phyloP scores from a whole-genome alignment of 2,888 invertebrate genomes.

The Microplitis deprimator region DNA sequence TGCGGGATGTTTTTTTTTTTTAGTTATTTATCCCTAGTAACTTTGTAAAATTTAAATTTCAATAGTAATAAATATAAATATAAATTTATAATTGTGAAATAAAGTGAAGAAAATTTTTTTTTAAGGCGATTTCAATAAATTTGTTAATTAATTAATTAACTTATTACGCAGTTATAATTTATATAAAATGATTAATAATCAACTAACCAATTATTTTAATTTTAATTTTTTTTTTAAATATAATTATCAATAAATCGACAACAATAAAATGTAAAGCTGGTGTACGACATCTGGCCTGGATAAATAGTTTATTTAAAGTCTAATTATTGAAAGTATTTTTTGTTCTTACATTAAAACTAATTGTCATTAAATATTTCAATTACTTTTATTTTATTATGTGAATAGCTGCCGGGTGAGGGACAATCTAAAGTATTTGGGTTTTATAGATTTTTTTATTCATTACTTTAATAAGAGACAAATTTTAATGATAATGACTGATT shows the following conservation, averaged over 20 bases:
- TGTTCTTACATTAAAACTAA: background rate
- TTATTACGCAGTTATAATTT: conserved; percentile 46
- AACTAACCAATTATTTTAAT: conserved; percentile 4
- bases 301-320: background rate
- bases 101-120: background rate
- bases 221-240: conserved; percentile 29
- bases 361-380: conserved; percentile 10
- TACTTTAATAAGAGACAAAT: conserved; percentile 49
- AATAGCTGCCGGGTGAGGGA: conserved; percentile 64
- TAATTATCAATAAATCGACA: conserved; percentile 7
- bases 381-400: conserved; percentile 49
- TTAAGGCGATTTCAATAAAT: background rate
- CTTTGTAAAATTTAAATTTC: background rate
- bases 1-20: conserved; percentile 56
- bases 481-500: conserved; percentile 30
- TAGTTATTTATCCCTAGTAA: conserved; percentile 60
- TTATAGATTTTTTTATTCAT: conserved; percentile 51
- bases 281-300: background rate
- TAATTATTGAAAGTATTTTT: conserved; percentile 6
- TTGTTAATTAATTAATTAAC: conserved; percentile 31
- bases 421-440: conserved; percentile 61
- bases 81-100: background rate
- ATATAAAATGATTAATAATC: conserved; percentile 1
- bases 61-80: background rate
- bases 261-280: background rate